Evolutionary conservation across 53 echinoderm and acorn worm genomes (phyloP).

Genomic region (Mesocentrotus franciscanus): DNA sequence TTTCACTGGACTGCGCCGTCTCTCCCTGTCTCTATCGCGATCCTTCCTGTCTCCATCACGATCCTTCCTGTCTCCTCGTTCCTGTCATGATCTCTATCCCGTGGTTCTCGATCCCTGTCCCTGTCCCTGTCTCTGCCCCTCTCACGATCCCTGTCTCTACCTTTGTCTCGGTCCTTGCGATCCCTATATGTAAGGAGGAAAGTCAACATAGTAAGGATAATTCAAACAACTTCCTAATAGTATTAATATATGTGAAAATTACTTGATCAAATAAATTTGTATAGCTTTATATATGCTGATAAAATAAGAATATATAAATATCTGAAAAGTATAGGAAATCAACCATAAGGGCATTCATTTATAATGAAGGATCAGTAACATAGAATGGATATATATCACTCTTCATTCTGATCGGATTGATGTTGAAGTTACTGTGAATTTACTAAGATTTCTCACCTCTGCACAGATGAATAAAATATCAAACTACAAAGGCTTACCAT

Average conservation of each 20-base stretch:
- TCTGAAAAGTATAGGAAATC: too few species aligned
- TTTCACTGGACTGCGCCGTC: conserved; percentile 22
- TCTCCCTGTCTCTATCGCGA: conserved; percentile 61
- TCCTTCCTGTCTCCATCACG: conserved; percentile 49
- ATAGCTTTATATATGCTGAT: too few species aligned
- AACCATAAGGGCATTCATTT: too few species aligned
- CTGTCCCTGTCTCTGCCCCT: conserved; percentile 32
- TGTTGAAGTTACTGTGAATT: not conserved
- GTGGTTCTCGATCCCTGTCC: conserved; percentile 26
- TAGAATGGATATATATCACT: too few species aligned
- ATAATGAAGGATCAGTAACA: too few species aligned
- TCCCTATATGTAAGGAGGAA: not conserved
- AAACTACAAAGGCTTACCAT: too few species aligned
- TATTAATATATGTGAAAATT: not conserved
- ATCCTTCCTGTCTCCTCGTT: conserved; percentile 43
- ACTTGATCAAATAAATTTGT: too few species aligned
- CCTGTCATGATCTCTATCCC: conserved; percentile 14
- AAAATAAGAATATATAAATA: too few species aligned
- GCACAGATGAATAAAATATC: too few species aligned
- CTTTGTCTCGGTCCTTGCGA: conserved; percentile 55
- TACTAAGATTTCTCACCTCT: too few species aligned
- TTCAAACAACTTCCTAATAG: not conserved
- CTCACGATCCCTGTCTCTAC: conserved; percentile 37
- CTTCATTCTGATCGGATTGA: not conserved
- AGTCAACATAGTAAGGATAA: not conserved